Base-by-base conservation (phyloP, 1,140 invertebrate species). In the Papilio helenus region DNA sequence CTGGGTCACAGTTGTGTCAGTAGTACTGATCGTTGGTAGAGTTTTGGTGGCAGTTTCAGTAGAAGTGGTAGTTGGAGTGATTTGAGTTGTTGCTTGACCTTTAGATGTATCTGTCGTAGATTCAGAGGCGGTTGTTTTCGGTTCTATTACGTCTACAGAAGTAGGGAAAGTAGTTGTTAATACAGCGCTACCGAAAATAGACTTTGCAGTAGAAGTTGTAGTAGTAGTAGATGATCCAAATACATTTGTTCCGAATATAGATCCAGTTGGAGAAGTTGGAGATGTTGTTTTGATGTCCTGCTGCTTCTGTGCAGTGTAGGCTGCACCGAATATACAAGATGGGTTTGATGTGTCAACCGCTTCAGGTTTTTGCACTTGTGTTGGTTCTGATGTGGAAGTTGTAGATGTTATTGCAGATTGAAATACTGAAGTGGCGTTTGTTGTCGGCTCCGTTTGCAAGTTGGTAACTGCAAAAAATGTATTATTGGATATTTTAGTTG, bases 271-370 rank as follows among this genome's bases (percentile, higher is more conserved):
- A 26, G 84, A 79, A 23, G 85, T 81, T 18, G 73, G 83, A 0
- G 34, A 8, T 39, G 34, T n/a, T n/a, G 34, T 5, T 51, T 76
- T 81, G 26, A 82, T 42, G 16, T 44, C 34, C 23, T 39, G 23
- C 20, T 73, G 55, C 14, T 77, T n/a, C 81, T 82, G 82, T 10
- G 88, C 85, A 16, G 84, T 81, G 1, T 83, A 85, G 0, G 89
- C 85, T 42, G 88, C 80, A 8, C 86, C 86, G 58, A 92, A 92
- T 81, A 91, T 83, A 73, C 87, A 88, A 1, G 86, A 84, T 1
- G 88, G 79, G 4, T 87, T 83, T 65, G 81, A 61, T 8, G 83
- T 29, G 23, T 80, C 20, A 12, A 79, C 72, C 18, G 73, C 26
- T 58, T 77, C 65, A 72, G 79, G 29, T 65, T 68, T 55, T 26